Evolutionary conservation across 2,888 invertebrate species (phyloP), one percentile per base, ranked within the genome.

Genomic region (Eustalomyia histrio): DNA sequence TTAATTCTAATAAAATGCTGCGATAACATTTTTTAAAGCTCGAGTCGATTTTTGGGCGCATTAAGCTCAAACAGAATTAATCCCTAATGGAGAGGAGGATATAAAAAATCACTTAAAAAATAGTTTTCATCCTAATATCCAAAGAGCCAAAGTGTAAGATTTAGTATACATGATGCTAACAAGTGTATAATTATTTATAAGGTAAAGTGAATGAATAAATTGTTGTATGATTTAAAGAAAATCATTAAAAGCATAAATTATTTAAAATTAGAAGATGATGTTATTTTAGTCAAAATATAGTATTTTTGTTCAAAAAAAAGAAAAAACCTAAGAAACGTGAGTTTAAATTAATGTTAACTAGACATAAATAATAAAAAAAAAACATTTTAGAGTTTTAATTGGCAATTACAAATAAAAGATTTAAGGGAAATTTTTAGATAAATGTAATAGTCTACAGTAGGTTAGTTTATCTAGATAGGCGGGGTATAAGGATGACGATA

Each of bases 211-310:
- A 58, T 72, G 72, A 80, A 69, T 81, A 74, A 81, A 81, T 71
- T 81, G 74, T 78, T 73, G 50, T 72, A 81, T 81, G 80, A 81
- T 81, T 81, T 81, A 81, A 81, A 74, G 74, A 69, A 81, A 81
- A 78, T 65, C 80, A 74, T 74, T 81, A 69, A 69, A 67, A 71
- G 65, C 74, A 81, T 78, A 69, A 81, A 78, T 64, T 81, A 65
- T 71, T 81, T 61, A 43, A 81, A 81, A 78, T 81, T 81, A 78
- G 73, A 71, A 61, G 72, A 72, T 67, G 35, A 73, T 73, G 61
- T 72, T 67, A 61, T 67, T 78, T 50, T 55, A 29, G 21, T 5
- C 10, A 47, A n/a, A 47, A 47, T 47, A n/a, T 47, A n/a, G 43
- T n/a, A 47, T 47, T n/a, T 14, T n/a, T 47, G 43, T 8, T 35